These are phyloP conservation scores for zebrafish (Danio rerio) DNA, from an alignment of 2,113 vertebrate species.

Conservation along the genomic window GRCz12tu NC_133189.1:5700001-5700500, in stretches of 20 bases:
- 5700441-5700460: conserved; percentile 85
- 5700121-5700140: conserved; percentile 8
- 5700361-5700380: conserved; percentile 84
- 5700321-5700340: conserved; percentile 87
- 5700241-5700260: conserved; percentile 63
- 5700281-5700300: conserved; percentile 78
- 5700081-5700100: conserved; percentile 23
- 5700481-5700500: conserved; percentile 69
- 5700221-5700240: conserved; percentile 58
- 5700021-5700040: too few relatives aligned
- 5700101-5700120: conserved; percentile 36
- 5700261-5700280: conserved; percentile 82
- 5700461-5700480: conserved; percentile 86
- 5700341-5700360: conserved; percentile 85
- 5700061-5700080: background rate
- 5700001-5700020: too few relatives aligned
- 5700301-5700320: conserved; percentile 76
- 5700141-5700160: conserved; percentile 46
- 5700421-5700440: conserved; percentile 79
- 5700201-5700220: conserved; percentile 45
- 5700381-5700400: conserved; percentile 86
- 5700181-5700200: conserved; percentile 64
- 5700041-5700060: too few relatives aligned
- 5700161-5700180: conserved; percentile 58
- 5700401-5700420: conserved; percentile 83